Evolutionary conservation across 2,797 vertebrate species (phyloP).

Genomic region (Tauraco hartlaubi): DNA sequence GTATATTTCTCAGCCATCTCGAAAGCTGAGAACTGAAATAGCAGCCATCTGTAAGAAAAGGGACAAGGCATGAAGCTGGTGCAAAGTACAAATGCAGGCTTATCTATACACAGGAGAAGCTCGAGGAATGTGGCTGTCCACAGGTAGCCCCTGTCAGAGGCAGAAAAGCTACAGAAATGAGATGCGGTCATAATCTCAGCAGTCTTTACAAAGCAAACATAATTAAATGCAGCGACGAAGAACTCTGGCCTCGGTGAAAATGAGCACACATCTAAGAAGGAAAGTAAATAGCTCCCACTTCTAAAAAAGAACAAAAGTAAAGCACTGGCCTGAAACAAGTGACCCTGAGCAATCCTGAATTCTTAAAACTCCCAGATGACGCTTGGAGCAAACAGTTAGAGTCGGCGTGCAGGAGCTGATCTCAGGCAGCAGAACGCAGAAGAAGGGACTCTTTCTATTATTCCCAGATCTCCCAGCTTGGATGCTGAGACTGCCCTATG

Average conservation of each 20-base stretch:
- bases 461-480: neutral
- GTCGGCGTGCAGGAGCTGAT: neutral
- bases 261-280: slow-evolving; percentile 51
- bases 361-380: slow-evolving; percentile 1
- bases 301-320: slow-evolving; percentile 44
- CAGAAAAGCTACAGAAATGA: slow-evolving; percentile 17
- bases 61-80: neutral
- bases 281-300: slow-evolving; percentile 60
- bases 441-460: neutral
- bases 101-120: neutral
- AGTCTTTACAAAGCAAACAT: slow-evolving; percentile 56
- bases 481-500: neutral
- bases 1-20: neutral
- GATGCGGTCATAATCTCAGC: slow-evolving; percentile 30
- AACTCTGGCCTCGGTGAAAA: slow-evolving; percentile 16
- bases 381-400: slow-evolving; percentile 10
- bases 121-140: slow-evolving; percentile 5
- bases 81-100: neutral
- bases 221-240: slow-evolving; percentile 43
- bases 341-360: slow-evolving; percentile 13
- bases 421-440: neutral
- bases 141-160: neutral
- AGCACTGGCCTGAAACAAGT: slow-evolving; percentile 10
- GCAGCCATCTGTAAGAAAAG: neutral
- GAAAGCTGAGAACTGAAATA: neutral